These are phyloP conservation scores for Anthrax anthrax DNA, from an alignment of 2,888 invertebrate species.

Conservation along the genomic window DNA sequence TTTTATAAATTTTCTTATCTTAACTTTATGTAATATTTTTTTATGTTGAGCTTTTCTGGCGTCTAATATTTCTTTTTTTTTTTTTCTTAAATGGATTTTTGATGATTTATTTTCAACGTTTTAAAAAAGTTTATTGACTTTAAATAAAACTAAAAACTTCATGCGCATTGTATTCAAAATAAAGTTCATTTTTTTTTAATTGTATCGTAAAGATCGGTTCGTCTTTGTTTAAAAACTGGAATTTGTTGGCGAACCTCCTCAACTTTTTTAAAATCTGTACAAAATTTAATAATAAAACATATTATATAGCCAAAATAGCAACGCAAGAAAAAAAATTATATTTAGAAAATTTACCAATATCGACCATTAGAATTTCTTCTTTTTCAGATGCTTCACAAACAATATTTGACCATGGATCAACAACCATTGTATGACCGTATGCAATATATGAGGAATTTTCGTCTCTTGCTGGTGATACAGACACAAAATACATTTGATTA, in stretches of 20 bases:
- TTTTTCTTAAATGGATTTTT: no score
- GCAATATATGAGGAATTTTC: constrained; percentile 61
- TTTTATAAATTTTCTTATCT: no score
- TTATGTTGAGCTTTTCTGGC: no score
- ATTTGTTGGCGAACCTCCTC: constrained; percentile 71
- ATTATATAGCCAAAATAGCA: no score
- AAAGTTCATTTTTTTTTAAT: constrained; percentile 1
- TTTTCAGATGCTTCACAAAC: constrained; percentile 50
- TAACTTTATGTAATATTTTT: no score
- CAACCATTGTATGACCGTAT: constrained; percentile 75
- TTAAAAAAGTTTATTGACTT: no score
- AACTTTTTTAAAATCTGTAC: constrained; percentile 53
- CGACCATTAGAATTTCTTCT: constrained; percentile 55
- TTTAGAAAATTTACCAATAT: constrained; percentile 46
- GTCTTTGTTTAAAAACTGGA: constrained; percentile 58
- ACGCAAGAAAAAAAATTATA: no score
- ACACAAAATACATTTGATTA: constrained; percentile 77
- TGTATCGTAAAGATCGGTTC: constrained; percentile 58
- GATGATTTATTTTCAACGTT: no score
- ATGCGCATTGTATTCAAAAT: no score
- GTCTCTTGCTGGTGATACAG: constrained; percentile 72
- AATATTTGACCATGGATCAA: constrained; percentile 66
- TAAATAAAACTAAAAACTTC: no score
- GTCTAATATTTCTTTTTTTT: no score
- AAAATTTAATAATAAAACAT: no score